phyloP scores from a whole-genome alignment of 1,140 invertebrate species.

The Melitaea cinxia region DNA sequence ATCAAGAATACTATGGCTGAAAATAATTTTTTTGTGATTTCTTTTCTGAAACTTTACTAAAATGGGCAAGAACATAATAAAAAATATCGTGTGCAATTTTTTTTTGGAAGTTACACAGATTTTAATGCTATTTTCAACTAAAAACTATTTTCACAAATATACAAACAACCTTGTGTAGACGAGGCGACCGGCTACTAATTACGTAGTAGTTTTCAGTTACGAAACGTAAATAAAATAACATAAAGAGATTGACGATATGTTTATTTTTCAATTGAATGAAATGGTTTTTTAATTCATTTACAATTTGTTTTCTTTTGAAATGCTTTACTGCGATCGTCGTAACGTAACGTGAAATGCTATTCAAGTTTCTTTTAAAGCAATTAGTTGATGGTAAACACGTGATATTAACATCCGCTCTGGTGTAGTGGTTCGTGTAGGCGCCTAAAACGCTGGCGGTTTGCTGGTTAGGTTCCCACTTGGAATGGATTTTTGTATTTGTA shows the following conservation, averaged over 20 bases:
- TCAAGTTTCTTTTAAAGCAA: slow-evolving; percentile 1
- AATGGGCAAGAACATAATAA: too few relatives aligned
- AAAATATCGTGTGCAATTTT: too few relatives aligned
- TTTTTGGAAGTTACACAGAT: too few relatives aligned
- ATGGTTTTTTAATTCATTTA: background rate
- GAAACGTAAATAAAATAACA: slow-evolving; percentile 17
- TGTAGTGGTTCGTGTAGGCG: too few relatives aligned
- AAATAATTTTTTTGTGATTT: too few relatives aligned
- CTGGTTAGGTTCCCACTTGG: too few relatives aligned
- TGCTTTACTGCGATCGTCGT: background rate
- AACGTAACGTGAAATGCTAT: background rate
- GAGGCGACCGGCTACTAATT: background rate
- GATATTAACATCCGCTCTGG: background rate
- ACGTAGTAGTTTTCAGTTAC: background rate
- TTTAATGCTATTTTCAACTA: background rate
- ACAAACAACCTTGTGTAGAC: background rate
- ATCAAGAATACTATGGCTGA: too few relatives aligned
- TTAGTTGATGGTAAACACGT: slow-evolving; percentile 2
- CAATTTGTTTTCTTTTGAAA: background rate
- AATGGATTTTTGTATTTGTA: too few relatives aligned
- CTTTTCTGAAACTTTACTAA: too few relatives aligned
- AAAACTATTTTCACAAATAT: background rate
- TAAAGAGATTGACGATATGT: background rate
- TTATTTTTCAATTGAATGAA: slow-evolving; percentile 10
- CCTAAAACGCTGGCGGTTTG: too few relatives aligned